Base-by-base conservation (phyloP, 2,113 vertebrate species). In the Apteryx owenii region DNA sequence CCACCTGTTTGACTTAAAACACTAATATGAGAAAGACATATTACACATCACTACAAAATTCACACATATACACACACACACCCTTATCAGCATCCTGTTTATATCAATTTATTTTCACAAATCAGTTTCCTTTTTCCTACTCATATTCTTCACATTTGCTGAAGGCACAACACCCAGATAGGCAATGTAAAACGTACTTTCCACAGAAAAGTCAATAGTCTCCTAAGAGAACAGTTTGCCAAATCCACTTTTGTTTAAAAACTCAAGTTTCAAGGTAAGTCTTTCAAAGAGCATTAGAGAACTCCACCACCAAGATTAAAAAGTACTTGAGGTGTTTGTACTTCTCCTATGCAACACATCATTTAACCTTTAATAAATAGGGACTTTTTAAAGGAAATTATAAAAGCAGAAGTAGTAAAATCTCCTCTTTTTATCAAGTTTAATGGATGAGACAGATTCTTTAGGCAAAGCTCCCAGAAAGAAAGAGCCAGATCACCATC, bases 401-500 rank as follows among this genome's bases (percentile, higher is more conserved):
- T 62, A 94, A 85, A 97, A 90, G 82, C 73, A 76, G 28, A 56
- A 89, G 69, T 89, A 93, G 76, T 66, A 96, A 97, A 97, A 92
- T 40, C 53, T 72, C 44, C n/a, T 38, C 53, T 25, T 0, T 77
- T 44, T 54, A 89, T 81, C 69, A 69, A 77, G 88, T 88, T 92
- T 85, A 78, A 95, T 2, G 31, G 1, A 75, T 60, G 87, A 81
- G 84, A 87, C 73, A 68, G 42, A 88, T 51, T 75, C 81, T 93
- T 56, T 33, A 81, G 69, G 88, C 82, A 95, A 81, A 90, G 90
- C 85, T 94, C 87, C 86, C 91, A 85, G 93, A 90, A 89, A 28
- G n/a, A 28, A 12, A 93, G 91, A 95, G 64, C 76, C 96, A 95
- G 95, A 97, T 89, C 93, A 95, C 95, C 97, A 95, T 84, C 97